Conservation (phyloP, 2,797 vertebrate genomes). For the Macropodus opercularis region DNA sequence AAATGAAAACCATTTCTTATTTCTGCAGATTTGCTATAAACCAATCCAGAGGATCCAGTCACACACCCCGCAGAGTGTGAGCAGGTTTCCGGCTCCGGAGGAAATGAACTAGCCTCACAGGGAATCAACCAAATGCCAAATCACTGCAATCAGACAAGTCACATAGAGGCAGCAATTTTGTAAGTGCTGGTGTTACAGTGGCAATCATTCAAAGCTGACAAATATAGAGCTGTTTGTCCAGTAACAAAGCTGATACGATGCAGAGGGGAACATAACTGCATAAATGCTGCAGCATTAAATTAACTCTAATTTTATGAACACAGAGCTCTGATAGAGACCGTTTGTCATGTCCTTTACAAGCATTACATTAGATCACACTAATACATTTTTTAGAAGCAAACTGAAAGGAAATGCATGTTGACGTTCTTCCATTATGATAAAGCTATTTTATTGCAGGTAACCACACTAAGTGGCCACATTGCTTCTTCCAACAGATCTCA, state of each 20-base stretch:
- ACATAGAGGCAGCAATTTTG: not conserved
- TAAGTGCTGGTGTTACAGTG: conserved; percentile 8
- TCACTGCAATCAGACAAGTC: conserved; percentile 23
- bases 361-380: conserved; percentile 1
- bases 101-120: conserved; percentile 25
- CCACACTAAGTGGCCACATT: not conserved
- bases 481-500: not conserved
- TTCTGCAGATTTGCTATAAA: conserved; percentile 9
- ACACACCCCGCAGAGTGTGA: conserved; percentile 9
- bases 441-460: conserved; percentile 21
- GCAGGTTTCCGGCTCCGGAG: conserved; percentile 24
- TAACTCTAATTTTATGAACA: not conserved
- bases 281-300: not conserved
- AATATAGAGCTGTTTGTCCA: conserved; percentile 5
- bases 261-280: conserved; percentile 6
- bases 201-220: conserved; percentile 15
- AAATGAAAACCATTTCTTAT: conserved; percentile 2
- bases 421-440: conserved; percentile 34
- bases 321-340: conserved; percentile 16
- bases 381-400: conserved; percentile 8
- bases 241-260: not conserved
- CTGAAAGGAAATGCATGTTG: conserved; percentile 21
- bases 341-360: conserved; percentile 1
- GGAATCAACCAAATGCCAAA: conserved; percentile 23
- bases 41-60: conserved; percentile 14